Evolutionary conservation across 2,888 invertebrate species (phyloP).

Genomic region (Macaria liturata): DNA sequence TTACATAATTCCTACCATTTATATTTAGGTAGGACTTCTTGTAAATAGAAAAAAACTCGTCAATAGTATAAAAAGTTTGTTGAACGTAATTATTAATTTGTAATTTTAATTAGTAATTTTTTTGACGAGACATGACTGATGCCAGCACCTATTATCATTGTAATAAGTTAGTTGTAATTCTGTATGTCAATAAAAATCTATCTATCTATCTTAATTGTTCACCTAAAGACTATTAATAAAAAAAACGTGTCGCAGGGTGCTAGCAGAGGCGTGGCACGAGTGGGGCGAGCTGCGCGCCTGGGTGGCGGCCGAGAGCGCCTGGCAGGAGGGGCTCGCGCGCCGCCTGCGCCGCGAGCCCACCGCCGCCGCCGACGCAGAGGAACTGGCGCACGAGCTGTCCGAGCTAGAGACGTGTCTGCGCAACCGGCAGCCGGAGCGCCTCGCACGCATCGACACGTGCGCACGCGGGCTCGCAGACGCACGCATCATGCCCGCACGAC

Average conservation of each 20-base stretch:
- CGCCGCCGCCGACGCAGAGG: conserved; percentile 93
- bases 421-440: conserved; percentile 88
- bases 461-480: conserved; percentile 86
- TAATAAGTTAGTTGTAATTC: too few relatives aligned
- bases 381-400: conserved; percentile 92
- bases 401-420: conserved; percentile 89
- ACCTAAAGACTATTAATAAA: too few relatives aligned
- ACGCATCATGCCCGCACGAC: conserved; percentile 88
- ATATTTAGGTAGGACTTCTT: too few relatives aligned
- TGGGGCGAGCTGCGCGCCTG: conserved; percentile 91
- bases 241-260: conserved; percentile 57
- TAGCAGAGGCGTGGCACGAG: conserved; percentile 90
- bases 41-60: too few relatives aligned
- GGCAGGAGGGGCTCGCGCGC: conserved; percentile 91
- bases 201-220: too few relatives aligned
- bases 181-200: too few relatives aligned
- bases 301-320: conserved; percentile 89
- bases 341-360: conserved; percentile 88
- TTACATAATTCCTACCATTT: too few relatives aligned
- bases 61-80: too few relatives aligned
- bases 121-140: too few relatives aligned
- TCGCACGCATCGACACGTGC: conserved; percentile 82
- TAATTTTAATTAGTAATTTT: too few relatives aligned
- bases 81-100: too few relatives aligned
- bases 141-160: too few relatives aligned